A percentile compares a stretch with the other conserved stretches of the same genome.
Conservation (phyloP, 2,888 invertebrate genomes). For the Diaphora mendica region DNA sequence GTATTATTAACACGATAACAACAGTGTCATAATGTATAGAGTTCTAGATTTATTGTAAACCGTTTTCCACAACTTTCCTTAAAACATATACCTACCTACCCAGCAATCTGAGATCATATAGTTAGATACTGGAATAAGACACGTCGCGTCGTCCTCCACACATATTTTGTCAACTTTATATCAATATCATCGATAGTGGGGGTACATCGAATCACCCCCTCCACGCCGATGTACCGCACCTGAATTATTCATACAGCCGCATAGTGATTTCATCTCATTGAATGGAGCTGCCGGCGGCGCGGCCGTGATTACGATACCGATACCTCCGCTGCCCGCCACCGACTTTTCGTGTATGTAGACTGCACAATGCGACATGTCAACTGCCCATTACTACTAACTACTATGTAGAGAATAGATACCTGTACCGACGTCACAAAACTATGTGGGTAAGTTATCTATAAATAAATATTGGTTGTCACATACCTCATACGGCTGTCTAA, state of each 20-base stretch:
- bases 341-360: constrained; percentile 50
- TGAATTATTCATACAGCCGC: constrained; percentile 85
- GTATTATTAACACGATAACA: background rate
- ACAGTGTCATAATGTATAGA: background rate
- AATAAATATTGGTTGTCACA: background rate
- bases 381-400: constrained; percentile 49
- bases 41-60: background rate
- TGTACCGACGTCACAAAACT: background rate
- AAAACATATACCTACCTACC: background rate
- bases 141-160: constrained; percentile 30
- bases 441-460: background rate
- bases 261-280: constrained; percentile 87
- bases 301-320: constrained; percentile 82
- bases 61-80: background rate
- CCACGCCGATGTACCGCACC: constrained; percentile 66
- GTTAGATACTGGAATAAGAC: background rate
- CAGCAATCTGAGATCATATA: background rate
- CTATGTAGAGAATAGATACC: constrained; percentile 14
- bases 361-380: constrained; percentile 76
- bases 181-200: constrained; percentile 63
- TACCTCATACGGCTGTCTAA: background rate
- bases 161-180: constrained; percentile 65
- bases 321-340: constrained; percentile 71
- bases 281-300: constrained; percentile 73
- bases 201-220: constrained; percentile 26